Evolutionary conservation across 2,113 vertebrate species (phyloP).

Genomic region (Capricornis sumatraensis): DNA sequence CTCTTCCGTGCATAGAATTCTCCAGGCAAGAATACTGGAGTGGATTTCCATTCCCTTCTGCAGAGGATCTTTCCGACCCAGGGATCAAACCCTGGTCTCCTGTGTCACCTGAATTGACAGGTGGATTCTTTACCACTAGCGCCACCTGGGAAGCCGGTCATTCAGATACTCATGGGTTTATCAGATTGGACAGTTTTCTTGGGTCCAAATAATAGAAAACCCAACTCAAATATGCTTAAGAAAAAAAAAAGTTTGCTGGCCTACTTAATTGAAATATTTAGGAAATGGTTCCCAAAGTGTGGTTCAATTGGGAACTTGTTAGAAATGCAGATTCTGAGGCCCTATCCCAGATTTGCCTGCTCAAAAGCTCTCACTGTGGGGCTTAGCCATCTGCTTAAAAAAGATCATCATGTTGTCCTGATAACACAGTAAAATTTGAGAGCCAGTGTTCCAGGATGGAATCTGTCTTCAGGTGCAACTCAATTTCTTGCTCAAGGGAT

Average conservation of each 20-base stretch:
- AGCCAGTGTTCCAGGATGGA: neutral
- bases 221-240: neutral
- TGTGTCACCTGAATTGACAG: neutral
- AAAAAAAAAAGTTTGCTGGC: neutral
- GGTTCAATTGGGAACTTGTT: neutral
- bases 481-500: neutral
- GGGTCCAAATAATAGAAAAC: neutral
- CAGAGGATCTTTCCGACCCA: neutral
- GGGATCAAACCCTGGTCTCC: neutral
- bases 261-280: neutral
- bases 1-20: neutral
- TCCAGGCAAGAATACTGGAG: neutral
- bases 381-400: neutral
- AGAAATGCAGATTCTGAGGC: neutral
- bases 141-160: neutral
- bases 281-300: neutral
- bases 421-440: neutral
- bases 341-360: neutral
- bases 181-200: neutral
- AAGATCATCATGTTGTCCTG: neutral
- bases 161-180: neutral
- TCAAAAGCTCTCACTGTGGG: neutral
- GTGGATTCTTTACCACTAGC: neutral
- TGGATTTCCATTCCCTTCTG: neutral
- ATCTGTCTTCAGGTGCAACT: neutral